Evolutionary conservation across 2,888 invertebrate species (phyloP), one percentile per base, ranked within the genome.

Genomic region (Alsophila aescularia): DNA sequence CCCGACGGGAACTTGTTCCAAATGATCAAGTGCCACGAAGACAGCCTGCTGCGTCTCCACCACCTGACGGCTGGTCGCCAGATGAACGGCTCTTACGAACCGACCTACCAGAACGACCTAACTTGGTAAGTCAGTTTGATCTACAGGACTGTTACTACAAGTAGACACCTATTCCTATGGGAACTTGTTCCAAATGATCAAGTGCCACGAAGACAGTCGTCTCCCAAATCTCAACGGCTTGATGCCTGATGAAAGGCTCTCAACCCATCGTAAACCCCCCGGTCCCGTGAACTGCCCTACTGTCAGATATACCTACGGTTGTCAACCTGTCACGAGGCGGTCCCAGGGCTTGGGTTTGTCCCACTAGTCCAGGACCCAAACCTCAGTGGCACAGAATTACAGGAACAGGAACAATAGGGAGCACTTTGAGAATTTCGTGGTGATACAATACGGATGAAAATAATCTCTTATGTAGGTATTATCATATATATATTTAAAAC

Each of bases 11-110:
- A 90, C 54, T 69, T 91, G 15, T 85, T 87, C 69, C 90, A 91
- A 72, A 91, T 91, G 91, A 90, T 91, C 54, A 90, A 90, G 68
- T 90, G 90, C 50, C 91, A 90, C 45, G 91, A 91, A 53, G 90
- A 91, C 67, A 90, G 90, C 44, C 71, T 91, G 0, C 65, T 91
- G 1, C 66, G 91, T 1, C 80, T 91, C 0, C 91, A 90, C 48
- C 91, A 91, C 49, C 69, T 90, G n/a, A 90, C 90, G n/a, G 86
- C 90, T 1, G 85, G 88, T 0, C 68, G 90, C 1, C 89, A 87
- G 58, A 77, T 84, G 53, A 88, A 81, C 54, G 68, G 73, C 0
- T 31, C 39, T 1, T 90, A 87, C 61, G 90, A 90, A 0, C 66
- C 79, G 0, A 70, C 69, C 5, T 90, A 89, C 58, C 90, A 90